Percentiles rank a stretch among this genome's conserved stretches.
These are phyloP conservation scores for Lathronympha strigana DNA, from an alignment of 2,888 invertebrate genomes.

Conservation along the genomic window DNA sequence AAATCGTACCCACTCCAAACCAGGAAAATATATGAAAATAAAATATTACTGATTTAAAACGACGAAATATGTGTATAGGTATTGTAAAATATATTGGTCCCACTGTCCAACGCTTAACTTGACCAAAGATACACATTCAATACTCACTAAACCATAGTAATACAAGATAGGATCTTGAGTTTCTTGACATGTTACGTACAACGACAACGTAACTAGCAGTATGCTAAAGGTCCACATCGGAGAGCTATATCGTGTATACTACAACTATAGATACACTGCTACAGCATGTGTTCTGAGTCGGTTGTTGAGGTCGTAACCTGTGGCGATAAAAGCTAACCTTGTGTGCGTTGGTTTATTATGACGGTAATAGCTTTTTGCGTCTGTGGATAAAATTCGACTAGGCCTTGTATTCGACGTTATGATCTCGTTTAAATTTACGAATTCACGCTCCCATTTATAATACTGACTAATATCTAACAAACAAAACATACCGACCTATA, in stretches of 20 bases:
- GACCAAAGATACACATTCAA: not conserved
- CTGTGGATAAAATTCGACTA: not conserved
- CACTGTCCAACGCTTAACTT: no score
- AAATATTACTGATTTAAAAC: no score
- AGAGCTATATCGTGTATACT: conserved; percentile 30
- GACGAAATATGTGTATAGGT: no score
- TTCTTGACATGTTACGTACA: conserved; percentile 50
- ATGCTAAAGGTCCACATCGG: conserved; percentile 59
- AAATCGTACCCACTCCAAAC: no score
- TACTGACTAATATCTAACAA: no score
- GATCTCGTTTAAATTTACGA: not conserved
- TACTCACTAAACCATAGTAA: conserved; percentile 77
- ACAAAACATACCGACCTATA: no score
- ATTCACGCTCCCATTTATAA: not conserved
- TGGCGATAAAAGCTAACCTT: conserved; percentile 70
- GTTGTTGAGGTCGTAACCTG: conserved; percentile 52
- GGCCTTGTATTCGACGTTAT: not conserved
- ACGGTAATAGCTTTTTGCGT: conserved; percentile 6
- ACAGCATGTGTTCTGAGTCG: conserved; percentile 1
- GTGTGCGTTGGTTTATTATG: conserved; percentile 28
- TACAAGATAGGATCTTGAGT: conserved; percentile 64
- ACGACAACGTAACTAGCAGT: conserved; percentile 51
- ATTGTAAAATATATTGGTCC: no score
- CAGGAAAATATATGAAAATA: no score
- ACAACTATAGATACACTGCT: not conserved